A percentile compares a stretch with the other conserved stretches of the same genome.
Evolutionary conservation across 2,797 vertebrate species (phyloP).

Genomic region (Macroramphosus scolopax): DNA sequence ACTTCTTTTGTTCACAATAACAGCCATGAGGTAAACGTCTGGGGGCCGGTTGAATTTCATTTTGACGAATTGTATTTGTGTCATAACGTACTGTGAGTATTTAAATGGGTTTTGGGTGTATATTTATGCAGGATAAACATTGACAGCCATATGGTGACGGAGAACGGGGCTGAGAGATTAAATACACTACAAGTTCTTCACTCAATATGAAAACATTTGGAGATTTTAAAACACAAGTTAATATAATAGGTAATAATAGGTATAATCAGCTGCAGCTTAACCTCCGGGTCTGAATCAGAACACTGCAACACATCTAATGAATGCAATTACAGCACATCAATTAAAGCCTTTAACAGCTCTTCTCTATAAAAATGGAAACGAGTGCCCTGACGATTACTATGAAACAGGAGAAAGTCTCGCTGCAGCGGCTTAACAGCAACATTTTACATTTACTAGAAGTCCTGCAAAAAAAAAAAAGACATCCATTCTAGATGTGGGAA

Average conservation of each 20-base stretch:
- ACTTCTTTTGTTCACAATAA: conserved; percentile 7
- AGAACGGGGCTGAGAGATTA: background rate
- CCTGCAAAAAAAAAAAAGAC: conserved; percentile 3
- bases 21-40: background rate
- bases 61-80: background rate
- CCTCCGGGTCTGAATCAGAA: conserved; percentile 1
- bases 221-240: conserved; percentile 1
- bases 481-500: conserved; percentile 28
- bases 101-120: background rate
- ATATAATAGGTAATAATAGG: background rate
- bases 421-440: too few species aligned
- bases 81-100: too few species aligned
- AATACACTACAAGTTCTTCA: background rate
- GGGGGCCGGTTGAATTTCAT: too few species aligned
- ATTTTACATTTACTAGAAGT: background rate
- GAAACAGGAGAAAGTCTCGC: background rate
- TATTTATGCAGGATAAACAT: background rate
- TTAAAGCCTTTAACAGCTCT: too few species aligned
- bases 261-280: background rate
- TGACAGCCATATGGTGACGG: too few species aligned
- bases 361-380: too few species aligned
- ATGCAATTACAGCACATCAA: conserved; percentile 19
- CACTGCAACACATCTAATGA: background rate
- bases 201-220: background rate
- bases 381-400: too few species aligned